Evolutionary conservation across 2,797 vertebrate species (phyloP).

Genomic region (Peromyscus aztecus): DNA sequence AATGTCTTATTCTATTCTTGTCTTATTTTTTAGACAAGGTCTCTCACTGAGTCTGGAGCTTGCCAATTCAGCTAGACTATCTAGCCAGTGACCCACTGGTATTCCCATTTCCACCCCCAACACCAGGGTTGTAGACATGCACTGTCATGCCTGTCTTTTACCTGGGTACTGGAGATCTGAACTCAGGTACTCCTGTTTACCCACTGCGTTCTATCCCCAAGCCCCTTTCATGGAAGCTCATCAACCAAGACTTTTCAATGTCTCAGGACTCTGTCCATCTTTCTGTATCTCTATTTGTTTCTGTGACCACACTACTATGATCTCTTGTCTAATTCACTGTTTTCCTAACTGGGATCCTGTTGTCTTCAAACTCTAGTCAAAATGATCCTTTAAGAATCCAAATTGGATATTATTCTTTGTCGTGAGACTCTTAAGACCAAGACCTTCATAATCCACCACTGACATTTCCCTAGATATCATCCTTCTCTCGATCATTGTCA

Average conservation of each 20-base stretch:
- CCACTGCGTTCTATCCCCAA: neutral
- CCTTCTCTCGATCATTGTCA: neutral
- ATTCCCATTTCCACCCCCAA: neutral
- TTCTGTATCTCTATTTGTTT: neutral
- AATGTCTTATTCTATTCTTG: neutral
- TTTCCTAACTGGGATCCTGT: neutral
- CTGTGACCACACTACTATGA: neutral
- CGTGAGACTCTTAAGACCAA: neutral
- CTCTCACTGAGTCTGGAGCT: neutral
- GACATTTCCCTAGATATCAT: neutral
- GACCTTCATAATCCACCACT: neutral
- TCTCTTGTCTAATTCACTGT: neutral
- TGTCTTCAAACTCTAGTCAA: neutral
- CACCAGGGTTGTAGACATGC: neutral
- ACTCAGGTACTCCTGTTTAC: neutral
- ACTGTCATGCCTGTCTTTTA: neutral
- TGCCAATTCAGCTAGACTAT: neutral
- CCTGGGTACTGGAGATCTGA: neutral
- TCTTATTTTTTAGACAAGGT: neutral
- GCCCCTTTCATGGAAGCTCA: neutral
- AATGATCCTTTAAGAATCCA: neutral
- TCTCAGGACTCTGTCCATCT: neutral
- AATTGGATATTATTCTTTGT: neutral
- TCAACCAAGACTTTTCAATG: neutral
- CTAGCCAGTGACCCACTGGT: neutral